These are phyloP conservation scores for Acrocyrtus sp. DNA, from an alignment of 2,888 invertebrate genomes.

Conservation along the genomic window DNA sequence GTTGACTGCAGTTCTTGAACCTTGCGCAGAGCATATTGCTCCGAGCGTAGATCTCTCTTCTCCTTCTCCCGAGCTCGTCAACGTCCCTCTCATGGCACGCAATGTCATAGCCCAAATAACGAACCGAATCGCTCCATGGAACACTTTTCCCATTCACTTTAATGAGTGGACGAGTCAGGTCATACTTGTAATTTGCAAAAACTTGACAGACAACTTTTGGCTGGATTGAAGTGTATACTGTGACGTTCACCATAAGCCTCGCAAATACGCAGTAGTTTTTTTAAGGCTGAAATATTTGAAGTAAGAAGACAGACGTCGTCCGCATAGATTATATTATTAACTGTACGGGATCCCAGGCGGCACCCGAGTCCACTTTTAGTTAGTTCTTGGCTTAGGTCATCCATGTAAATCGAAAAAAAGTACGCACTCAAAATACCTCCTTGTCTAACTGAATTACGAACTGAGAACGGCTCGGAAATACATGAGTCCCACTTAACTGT, in stretches of 20 bases:
- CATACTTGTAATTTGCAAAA: neutral
- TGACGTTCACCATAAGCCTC: constrained; percentile 13
- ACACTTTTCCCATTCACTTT: neutral
- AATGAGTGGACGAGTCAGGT: neutral
- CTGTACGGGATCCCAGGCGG: neutral
- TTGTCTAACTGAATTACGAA: constrained; percentile 11
- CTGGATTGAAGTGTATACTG: constrained; percentile 12
- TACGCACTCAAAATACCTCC: constrained; percentile 9
- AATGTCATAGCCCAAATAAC: constrained; percentile 23
- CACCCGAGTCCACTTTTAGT: constrained; percentile 1
- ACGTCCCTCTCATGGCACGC: constrained; percentile 12
- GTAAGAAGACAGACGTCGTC: constrained; percentile 11
- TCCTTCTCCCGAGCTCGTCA: constrained; percentile 7
- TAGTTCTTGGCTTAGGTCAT: constrained; percentile 3
- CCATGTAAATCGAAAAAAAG: constrained; percentile 13
- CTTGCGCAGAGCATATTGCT: neutral
- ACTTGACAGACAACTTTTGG: constrained; percentile 11
- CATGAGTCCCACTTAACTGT: neutral
- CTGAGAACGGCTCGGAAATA: constrained; percentile 1
- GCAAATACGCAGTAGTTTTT: constrained; percentile 6
- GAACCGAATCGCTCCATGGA: neutral
- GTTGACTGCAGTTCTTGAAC: neutral
- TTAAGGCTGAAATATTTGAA: constrained; percentile 4
- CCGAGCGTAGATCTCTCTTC: neutral
- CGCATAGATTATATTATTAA: constrained; percentile 10